A percentile compares a stretch with the other conserved stretches of the same genome.
These are phyloP conservation scores for Chamaea fasciata DNA, from an alignment of 2,113 vertebrate genomes.

Conservation along the genomic window DNA sequence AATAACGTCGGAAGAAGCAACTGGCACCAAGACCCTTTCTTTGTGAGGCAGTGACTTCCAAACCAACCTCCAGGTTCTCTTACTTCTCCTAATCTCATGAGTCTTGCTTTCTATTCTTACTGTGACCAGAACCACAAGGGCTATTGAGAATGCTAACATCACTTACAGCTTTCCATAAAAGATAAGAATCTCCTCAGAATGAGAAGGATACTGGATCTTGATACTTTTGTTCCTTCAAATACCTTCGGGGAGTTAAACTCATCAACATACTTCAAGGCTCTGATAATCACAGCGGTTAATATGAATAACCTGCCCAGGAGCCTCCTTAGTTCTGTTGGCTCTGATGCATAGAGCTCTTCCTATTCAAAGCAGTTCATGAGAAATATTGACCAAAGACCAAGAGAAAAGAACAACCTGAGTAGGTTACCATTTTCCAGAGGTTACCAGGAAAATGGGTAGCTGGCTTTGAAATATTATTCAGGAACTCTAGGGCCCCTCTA, in stretches of 20 bases:
- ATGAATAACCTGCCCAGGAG: background rate
- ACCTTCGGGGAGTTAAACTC: background rate
- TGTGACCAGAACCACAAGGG: background rate
- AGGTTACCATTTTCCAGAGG: background rate
- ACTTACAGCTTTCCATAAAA: fast-evolving
- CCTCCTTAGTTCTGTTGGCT: background rate
- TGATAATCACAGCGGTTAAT: background rate
- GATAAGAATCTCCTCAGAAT: background rate
- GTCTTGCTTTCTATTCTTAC: background rate
- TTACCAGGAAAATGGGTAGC: background rate
- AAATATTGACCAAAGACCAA: background rate
- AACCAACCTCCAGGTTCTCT: background rate
- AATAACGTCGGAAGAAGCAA: background rate
- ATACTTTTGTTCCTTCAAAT: background rate
- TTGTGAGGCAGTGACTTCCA: background rate
- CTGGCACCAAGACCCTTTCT: background rate
- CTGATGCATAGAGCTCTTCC: background rate
- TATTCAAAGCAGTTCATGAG: background rate
- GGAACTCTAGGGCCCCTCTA: background rate
- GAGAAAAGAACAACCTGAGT: background rate
- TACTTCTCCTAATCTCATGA: background rate
- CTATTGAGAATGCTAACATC: background rate
- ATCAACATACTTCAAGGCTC: background rate
- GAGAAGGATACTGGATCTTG: background rate
- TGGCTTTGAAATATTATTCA: background rate